Evolutionary conservation across 2,797 vertebrate genomes (phyloP).

Genomic region (Danio aesculapii): DNA sequence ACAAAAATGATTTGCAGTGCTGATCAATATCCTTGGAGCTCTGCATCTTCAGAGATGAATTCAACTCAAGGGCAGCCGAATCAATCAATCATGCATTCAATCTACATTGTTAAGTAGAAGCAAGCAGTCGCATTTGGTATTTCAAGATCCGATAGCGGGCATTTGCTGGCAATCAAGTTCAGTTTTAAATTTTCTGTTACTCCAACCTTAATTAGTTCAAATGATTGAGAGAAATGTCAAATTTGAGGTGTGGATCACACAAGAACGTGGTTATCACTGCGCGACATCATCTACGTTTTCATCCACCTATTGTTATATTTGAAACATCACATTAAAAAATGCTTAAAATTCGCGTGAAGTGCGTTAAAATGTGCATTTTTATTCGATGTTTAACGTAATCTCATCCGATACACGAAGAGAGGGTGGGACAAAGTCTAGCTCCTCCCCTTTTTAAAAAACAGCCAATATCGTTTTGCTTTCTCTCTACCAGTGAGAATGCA

Average conservation of each 20-base stretch:
- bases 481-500: too few relatives aligned
- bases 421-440: too few relatives aligned
- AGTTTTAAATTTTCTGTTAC: background rate
- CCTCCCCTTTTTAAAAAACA: too few relatives aligned
- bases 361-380: too few relatives aligned
- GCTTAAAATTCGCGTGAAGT: too few relatives aligned
- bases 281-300: background rate
- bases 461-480: too few relatives aligned
- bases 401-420: too few relatives aligned
- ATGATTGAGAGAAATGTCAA: background rate
- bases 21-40: constrained; percentile 21
- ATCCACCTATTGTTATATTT: too few relatives aligned
- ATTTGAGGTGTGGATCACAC: background rate
- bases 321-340: too few relatives aligned
- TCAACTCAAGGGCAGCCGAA: constrained; percentile 14
- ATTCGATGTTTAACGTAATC: too few relatives aligned
- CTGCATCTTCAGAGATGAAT: constrained; percentile 12
- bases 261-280: background rate
- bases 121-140: constrained; percentile 15
- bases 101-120: constrained; percentile 10
- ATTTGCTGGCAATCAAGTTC: background rate
- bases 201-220: constrained; percentile 3
- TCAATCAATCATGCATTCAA: constrained; percentile 22
- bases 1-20: background rate
- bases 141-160: background rate